Conservation (phyloP, 2,113 vertebrate species). For the Cyprinodon tularosa region DNA sequence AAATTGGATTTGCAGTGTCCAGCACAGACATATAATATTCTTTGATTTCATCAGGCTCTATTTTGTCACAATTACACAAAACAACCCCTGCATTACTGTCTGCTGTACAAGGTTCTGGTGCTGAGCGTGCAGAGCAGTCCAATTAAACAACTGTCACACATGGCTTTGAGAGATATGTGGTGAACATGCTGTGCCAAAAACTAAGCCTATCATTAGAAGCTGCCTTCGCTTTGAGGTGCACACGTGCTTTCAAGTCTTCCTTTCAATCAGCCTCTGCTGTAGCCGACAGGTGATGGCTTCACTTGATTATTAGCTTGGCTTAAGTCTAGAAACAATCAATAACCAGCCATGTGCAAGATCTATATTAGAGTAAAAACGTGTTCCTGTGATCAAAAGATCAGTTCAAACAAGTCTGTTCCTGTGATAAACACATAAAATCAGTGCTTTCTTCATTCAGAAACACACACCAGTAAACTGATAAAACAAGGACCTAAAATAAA, state of each 20-base stretch:
- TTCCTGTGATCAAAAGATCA: slow-evolving; percentile 36
- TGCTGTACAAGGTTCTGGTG: slow-evolving; percentile 57
- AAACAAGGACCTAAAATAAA: neutral
- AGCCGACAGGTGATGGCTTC: slow-evolving; percentile 74
- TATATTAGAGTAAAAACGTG: slow-evolving; percentile 38
- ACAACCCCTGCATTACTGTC: slow-evolving; percentile 47
- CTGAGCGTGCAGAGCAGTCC: slow-evolving; percentile 56
- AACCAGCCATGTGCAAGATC: slow-evolving; percentile 44
- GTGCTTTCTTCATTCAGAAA: slow-evolving; percentile 24
- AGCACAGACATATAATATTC: slow-evolving; percentile 30
- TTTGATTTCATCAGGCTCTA: slow-evolving; percentile 51
- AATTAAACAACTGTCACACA: slow-evolving; percentile 75
- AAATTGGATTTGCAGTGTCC: slow-evolving; percentile 32
- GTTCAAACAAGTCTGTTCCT: slow-evolving; percentile 30
- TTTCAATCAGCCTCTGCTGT: slow-evolving; percentile 33
- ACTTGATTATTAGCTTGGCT: slow-evolving; percentile 46
- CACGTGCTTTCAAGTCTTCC: slow-evolving; percentile 66
- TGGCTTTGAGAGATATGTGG: slow-evolving; percentile 63
- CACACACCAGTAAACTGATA: neutral
- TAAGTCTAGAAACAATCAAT: slow-evolving; percentile 45
- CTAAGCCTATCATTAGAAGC: slow-evolving; percentile 72
- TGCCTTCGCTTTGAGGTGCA: slow-evolving; percentile 68
- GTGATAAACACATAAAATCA: slow-evolving; percentile 39
- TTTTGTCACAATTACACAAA: slow-evolving; percentile 67
- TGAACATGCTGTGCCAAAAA: slow-evolving; percentile 57